phyloP scores from a whole-genome alignment of 2,888 invertebrate genomes.

The Ormyrus pomaceus region DNA sequence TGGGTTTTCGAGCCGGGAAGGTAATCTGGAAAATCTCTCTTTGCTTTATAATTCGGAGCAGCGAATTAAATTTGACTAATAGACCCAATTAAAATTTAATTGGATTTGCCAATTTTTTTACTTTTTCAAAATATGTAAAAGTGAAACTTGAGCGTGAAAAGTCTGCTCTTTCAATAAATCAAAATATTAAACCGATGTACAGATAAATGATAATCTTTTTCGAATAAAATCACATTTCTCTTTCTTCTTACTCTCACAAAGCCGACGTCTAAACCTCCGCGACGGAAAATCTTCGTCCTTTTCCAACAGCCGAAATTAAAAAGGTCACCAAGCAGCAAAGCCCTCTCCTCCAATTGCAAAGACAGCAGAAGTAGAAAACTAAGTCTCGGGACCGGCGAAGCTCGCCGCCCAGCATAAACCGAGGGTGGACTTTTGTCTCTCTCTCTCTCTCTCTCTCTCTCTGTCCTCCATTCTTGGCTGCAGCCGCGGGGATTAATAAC shows the following conservation, averaged over 20 bases:
- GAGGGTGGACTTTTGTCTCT: slow-evolving; percentile 35
- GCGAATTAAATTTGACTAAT: not conserved
- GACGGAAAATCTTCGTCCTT: too few relatives aligned
- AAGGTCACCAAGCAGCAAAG: too few relatives aligned
- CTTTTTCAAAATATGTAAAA: not conserved
- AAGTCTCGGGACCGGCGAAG: slow-evolving; percentile 11
- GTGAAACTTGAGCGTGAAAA: not conserved
- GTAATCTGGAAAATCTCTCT: slow-evolving; percentile 8
- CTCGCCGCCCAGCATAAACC: slow-evolving; percentile 10
- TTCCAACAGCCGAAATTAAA: too few relatives aligned
- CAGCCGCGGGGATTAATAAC: slow-evolving; percentile 68
- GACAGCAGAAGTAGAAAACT: not conserved
- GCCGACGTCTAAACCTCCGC: too few relatives aligned
- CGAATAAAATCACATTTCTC: too few relatives aligned
- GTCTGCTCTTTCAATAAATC: too few relatives aligned
- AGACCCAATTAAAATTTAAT: not conserved
- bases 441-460: slow-evolving; percentile 14
- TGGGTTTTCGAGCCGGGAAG: not conserved
- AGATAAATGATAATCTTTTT: too few relatives aligned
- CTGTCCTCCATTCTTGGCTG: slow-evolving; percentile 20
- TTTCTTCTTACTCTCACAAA: too few relatives aligned
- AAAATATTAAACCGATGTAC: too few relatives aligned
- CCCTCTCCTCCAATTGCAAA: too few relatives aligned
- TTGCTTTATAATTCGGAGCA: not conserved
- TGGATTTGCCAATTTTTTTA: too few relatives aligned